phyloP scores from a whole-genome alignment of 2,113 vertebrate species.

The Channa maculata region DNA sequence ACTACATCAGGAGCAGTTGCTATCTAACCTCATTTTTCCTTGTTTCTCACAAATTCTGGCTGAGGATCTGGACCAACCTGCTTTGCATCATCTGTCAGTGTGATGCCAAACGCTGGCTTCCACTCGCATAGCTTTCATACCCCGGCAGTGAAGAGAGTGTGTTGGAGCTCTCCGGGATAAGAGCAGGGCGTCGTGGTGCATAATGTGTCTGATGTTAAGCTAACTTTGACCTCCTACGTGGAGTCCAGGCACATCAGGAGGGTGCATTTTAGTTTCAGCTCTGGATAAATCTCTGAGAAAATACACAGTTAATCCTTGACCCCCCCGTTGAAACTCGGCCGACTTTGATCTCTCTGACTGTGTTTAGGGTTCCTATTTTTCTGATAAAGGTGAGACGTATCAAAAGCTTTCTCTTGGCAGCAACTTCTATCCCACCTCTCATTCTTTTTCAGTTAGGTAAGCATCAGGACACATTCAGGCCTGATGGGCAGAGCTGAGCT shows the following conservation, averaged over 20 bases:
- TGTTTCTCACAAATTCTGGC: neutral
- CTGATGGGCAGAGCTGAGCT: slow-evolving; percentile 58
- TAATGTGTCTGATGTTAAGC: neutral
- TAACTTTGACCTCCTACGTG: neutral
- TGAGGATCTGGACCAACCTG: slow-evolving; percentile 61
- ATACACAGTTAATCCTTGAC: neutral
- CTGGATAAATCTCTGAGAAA: neutral
- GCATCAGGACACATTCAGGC: slow-evolving; percentile 52
- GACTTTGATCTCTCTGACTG: neutral
- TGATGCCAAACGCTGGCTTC: neutral
- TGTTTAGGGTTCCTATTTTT: slow-evolving; percentile 4
- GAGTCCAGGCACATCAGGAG: neutral
- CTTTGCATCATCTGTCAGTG: slow-evolving; percentile 65
- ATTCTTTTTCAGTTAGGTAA: slow-evolving; percentile 51
- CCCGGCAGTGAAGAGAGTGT: slow-evolving; percentile 24
- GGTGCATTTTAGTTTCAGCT: slow-evolving; percentile 2
- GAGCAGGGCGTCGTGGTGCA: neutral
- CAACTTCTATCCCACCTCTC: neutral
- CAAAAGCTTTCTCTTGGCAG: slow-evolving; percentile 38
- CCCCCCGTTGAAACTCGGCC: neutral
- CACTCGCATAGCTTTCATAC: slow-evolving; percentile 54
- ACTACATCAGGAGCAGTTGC: no score
- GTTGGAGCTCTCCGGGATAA: neutral
- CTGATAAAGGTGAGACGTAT: slow-evolving; percentile 32
- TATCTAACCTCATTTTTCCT: neutral